Percentiles rank a stretch among this genome's conserved stretches.
These are phyloP conservation scores for Odontophorus gujanensis DNA, from an alignment of 2,113 vertebrate genomes.

Conservation along the genomic window DNA sequence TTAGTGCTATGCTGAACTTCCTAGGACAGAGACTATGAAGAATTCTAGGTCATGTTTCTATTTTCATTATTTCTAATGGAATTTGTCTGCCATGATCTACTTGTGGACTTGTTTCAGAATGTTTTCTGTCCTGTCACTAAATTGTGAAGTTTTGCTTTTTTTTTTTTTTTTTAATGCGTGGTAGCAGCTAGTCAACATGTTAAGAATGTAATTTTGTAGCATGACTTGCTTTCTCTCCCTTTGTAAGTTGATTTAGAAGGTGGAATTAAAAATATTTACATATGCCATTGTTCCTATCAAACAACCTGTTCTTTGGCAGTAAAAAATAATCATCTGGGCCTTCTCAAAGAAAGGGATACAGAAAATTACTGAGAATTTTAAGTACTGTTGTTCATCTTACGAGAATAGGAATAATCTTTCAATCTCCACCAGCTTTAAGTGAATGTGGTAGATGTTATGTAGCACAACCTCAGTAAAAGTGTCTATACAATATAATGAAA, in stretches of 20 bases:
- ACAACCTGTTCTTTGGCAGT: neutral
- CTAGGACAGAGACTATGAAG: neutral
- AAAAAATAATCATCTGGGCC: neutral
- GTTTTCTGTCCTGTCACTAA: neutral
- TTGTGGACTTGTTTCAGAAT: neutral
- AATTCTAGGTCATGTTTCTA: neutral
- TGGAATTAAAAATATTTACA: neutral
- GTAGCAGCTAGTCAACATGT: neutral
- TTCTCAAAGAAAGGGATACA: neutral
- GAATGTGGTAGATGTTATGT: neutral
- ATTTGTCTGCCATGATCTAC: neutral
- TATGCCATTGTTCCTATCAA: neutral
- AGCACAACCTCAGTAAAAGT: too few species aligned
- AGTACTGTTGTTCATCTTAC: neutral
- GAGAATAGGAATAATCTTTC: neutral
- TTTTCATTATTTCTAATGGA: neutral
- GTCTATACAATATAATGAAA: neutral
- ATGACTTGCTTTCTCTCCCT: neutral
- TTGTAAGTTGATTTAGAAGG: neutral
- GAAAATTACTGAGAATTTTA: neutral
- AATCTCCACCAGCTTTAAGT: neutral
- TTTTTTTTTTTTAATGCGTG: neutral
- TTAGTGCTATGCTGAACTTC: neutral
- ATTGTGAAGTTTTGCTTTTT: neutral
- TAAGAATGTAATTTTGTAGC: neutral